Percentiles rank a stretch among this genome's conserved stretches.
These are phyloP conservation scores for Enteromius mattozi DNA, from an alignment of 2,797 vertebrate genomes.

Conservation along the genomic window DNA sequence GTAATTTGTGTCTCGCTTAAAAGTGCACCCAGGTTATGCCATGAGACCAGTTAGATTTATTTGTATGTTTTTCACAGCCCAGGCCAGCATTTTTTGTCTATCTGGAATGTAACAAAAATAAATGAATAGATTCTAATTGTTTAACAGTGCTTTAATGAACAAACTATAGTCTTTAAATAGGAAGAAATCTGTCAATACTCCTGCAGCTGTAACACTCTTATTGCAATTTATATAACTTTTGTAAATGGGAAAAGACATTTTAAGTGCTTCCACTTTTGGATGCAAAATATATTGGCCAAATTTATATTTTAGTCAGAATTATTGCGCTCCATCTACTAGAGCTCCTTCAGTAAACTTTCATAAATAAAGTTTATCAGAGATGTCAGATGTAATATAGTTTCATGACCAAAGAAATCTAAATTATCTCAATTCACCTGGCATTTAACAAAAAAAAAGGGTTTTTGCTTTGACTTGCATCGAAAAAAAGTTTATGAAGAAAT, in stretches of 20 bases:
- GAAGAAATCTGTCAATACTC: background rate
- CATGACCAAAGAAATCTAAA: background rate
- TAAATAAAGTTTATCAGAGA: background rate
- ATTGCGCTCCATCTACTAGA: background rate
- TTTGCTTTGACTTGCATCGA: background rate
- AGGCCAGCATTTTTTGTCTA: no score
- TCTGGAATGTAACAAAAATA: no score
- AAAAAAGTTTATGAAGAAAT: no score
- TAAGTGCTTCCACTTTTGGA: background rate
- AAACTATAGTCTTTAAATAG: background rate
- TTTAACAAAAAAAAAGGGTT: background rate
- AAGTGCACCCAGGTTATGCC: no score
- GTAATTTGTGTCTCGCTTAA: no score
- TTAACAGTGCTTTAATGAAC: background rate
- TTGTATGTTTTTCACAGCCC: no score
- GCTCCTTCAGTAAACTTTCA: background rate
- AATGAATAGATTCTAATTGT: background rate
- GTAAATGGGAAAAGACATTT: background rate
- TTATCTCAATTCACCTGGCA: background rate
- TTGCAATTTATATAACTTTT: background rate
- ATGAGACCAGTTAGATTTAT: no score
- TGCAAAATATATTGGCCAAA: background rate
- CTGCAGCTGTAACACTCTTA: background rate
- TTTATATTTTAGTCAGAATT: background rate
- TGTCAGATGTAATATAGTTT: background rate